Evolutionary conservation across 2,888 invertebrate species (phyloP), one percentile per base, ranked within the genome.

Genomic region (Nomada goodeniana): DNA sequence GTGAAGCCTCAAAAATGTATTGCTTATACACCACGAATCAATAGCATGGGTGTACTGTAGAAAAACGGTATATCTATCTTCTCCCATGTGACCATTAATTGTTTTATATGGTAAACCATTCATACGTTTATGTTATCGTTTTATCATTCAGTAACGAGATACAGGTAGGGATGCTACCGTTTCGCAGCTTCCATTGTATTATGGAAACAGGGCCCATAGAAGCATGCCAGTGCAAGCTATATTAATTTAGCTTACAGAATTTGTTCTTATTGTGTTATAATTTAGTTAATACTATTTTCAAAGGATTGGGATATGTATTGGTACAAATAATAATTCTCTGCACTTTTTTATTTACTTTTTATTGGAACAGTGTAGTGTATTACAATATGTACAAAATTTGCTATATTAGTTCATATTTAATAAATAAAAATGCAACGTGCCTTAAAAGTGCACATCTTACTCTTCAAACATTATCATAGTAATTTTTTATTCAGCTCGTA

Each of bases 1-100:
- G 88, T 71, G 92, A 93, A 92, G 91, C 92, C 93, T 83, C 88
- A 91, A 89, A 91, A 91, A 90, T 91, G 92, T 91, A 88, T 91
- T 91, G 90, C 91, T 92, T 91, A 88, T 91, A 89, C 89, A 90
- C 89, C 85, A 79, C 90, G 90, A 92, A 92, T 92, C 92, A 89
- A 92, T 92, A 92, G 89, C 68, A 76, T 65, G 67, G 59, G 61
- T 74, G 71, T 82, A 53, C 67, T 53, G 83, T 67, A 44, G 80
- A 83, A 76, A 86, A 82, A 83, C 81, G 67, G 75, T 79, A 87
- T 84, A 84, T 84, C 67, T 85, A 77, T 36, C 68, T 86, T 83
- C 65, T 59, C 47, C 29, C 26, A 29, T 60, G 36, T 59, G 18
- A 18, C 23, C 9, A 15, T 53, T 44, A 67, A n/a, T 4, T 2